Evolutionary conservation across 2,113 vertebrate species (phyloP).

Genomic region (Geococcyx californianus): DNA sequence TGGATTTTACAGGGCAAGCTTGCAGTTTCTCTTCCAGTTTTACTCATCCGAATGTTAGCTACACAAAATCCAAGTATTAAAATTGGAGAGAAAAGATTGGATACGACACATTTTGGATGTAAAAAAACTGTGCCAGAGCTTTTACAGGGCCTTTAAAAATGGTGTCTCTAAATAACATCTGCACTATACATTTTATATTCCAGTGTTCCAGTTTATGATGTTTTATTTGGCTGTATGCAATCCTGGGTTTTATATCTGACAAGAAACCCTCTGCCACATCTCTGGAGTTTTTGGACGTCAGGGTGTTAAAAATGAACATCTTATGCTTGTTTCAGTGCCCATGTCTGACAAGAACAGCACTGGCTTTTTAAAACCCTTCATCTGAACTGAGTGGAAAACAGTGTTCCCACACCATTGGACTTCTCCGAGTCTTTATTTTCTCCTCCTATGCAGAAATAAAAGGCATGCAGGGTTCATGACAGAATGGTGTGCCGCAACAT

Average conservation of each 20-base stretch:
- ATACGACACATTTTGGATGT: background rate
- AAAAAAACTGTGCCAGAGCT: background rate
- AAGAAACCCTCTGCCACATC: background rate
- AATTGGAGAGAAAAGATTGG: background rate
- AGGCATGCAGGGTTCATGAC: background rate
- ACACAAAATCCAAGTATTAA: background rate
- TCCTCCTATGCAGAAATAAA: background rate
- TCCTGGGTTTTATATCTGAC: conserved; percentile 9
- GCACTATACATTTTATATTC: conserved; percentile 17
- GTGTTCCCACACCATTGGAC: background rate
- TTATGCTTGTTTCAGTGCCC: conserved; percentile 1
- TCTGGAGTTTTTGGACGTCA: conserved; percentile 4
- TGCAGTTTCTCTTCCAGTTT: background rate
- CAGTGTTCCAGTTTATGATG: conserved; percentile 26
- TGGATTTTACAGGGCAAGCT: background rate
- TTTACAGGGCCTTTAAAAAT: conserved; percentile 27
- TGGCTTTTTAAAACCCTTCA: conserved; percentile 19
- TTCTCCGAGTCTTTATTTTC: background rate
- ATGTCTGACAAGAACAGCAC: background rate
- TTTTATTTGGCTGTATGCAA: conserved; percentile 40
- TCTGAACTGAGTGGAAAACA: conserved; percentile 21
- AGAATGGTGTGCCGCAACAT: background rate
- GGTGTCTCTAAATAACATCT: conserved; percentile 46
- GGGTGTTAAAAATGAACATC: conserved; percentile 48
- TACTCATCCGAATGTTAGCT: background rate